Conservation (phyloP, 1,140 invertebrate species). For the Odontomachus brunneus region DNA sequence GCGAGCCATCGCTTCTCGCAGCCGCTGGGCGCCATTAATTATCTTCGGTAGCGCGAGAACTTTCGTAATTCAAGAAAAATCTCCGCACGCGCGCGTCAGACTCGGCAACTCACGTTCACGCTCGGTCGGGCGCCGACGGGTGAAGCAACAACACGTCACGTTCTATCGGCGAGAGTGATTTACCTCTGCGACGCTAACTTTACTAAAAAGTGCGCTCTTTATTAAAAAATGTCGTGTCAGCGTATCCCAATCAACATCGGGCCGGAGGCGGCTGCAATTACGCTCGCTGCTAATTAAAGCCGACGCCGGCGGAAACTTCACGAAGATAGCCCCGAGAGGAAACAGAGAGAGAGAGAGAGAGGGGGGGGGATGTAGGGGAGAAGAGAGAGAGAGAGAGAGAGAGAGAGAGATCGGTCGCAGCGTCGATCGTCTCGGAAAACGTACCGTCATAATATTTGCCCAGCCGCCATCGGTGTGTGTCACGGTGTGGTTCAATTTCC, state of each 20-base stretch:
- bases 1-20: conserved; percentile 38
- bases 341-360: too few species aligned
- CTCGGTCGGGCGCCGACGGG: conserved; percentile 1
- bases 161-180: conserved; percentile 52
- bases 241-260: conserved; percentile 48
- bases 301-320: conserved; percentile 43
- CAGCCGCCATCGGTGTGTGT: not conserved
- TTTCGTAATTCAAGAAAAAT: conserved; percentile 67
- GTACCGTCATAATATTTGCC: conserved; percentile 31
- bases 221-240: conserved; percentile 52
- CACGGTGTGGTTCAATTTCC: not conserved
- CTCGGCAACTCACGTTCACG: conserved; percentile 4
- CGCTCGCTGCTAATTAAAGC: conserved; percentile 59
- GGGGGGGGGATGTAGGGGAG: too few species aligned
- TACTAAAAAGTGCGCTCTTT: conserved; percentile 30
- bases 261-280: conserved; percentile 36
- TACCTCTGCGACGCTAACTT: conserved; percentile 27
- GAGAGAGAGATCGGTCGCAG: not conserved
- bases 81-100: not conserved
- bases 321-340: conserved; percentile 20
- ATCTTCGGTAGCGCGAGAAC: conserved; percentile 48
- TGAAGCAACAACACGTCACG: conserved; percentile 48
- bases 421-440: not conserved
- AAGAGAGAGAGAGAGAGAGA: too few species aligned
- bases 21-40: conserved; percentile 63